Evolutionary conservation across 1,140 invertebrate species (phyloP).

Genomic region (Spodoptera frugiperda): DNA sequence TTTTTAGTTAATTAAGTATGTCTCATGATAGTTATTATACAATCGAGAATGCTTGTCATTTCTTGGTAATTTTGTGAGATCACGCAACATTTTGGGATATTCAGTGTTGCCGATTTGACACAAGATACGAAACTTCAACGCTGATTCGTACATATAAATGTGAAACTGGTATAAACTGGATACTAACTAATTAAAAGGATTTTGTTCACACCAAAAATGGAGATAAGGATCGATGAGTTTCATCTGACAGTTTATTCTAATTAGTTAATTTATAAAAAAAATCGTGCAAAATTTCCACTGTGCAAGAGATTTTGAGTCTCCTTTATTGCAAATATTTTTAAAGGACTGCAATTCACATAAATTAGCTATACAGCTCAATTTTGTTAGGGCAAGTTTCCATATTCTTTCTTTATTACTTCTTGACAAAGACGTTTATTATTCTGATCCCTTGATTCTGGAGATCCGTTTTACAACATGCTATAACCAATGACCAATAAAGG

Average conservation of each 20-base stretch:
- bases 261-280: background rate
- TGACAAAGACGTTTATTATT: slow-evolving; percentile 3
- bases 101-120: background rate
- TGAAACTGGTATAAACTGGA: background rate
- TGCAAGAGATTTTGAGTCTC: background rate
- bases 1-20: too few species aligned
- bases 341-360: background rate
- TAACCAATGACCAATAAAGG: slow-evolving; percentile 17
- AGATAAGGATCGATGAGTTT: background rate
- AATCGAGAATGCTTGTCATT: too few species aligned
- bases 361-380: slow-evolving; percentile 21
- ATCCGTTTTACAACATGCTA: slow-evolving; percentile 11
- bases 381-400: background rate
- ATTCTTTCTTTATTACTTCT: slow-evolving; percentile 20
- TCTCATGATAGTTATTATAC: too few species aligned
- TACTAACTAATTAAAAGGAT: background rate
- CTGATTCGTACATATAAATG: background rate
- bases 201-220: background rate
- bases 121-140: too few species aligned
- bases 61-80: too few species aligned
- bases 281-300: background rate
- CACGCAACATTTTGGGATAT: too few species aligned
- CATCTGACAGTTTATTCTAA: background rate
- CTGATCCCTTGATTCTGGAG: background rate
- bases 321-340: slow-evolving; percentile 33